These are phyloP conservation scores for Notospermus geniculatus DNA, from an alignment of 1,140 invertebrate genomes.

Conservation along the genomic window DNA sequence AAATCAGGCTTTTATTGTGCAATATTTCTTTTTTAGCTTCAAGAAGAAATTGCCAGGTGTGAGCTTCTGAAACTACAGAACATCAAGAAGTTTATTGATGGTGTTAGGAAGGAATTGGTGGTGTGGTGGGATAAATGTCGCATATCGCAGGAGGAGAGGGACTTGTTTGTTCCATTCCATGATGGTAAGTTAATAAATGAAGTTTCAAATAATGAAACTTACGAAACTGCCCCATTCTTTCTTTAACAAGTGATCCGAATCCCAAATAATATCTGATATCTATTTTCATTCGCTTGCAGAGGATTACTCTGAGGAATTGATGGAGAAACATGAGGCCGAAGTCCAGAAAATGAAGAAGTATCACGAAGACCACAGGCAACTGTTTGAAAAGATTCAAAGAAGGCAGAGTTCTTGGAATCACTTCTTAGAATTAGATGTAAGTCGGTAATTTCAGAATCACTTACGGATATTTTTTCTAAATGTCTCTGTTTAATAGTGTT, in stretches of 20 bases:
- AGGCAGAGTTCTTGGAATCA: constrained; percentile 34
- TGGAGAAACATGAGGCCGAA: constrained; percentile 73
- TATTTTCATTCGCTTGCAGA: constrained; percentile 56
- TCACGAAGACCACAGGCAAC: constrained; percentile 67
- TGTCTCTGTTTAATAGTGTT: too few species aligned
- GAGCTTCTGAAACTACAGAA: constrained; percentile 66
- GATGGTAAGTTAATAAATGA: constrained; percentile 27
- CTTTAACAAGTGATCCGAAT: too few species aligned
- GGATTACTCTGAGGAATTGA: constrained; percentile 71
- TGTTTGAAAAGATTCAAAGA: constrained; percentile 56
- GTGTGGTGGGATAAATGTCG: constrained; percentile 72
- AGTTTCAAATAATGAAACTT: constrained; percentile 22
- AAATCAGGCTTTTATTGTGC: not conserved
- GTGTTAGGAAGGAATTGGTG: constrained; percentile 66
- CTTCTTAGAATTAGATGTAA: constrained; percentile 44
- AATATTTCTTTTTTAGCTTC: constrained; percentile 41
- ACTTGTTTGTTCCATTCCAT: constrained; percentile 58
- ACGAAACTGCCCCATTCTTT: too few species aligned
- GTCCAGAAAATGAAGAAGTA: constrained; percentile 66
- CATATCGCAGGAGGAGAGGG: constrained; percentile 63
- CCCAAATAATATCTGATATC: too few species aligned
- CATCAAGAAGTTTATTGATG: constrained; percentile 68
- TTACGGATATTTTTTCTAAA: too few species aligned
- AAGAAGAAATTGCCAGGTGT: constrained; percentile 64
- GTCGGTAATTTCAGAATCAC: not conserved